Base-by-base conservation (phyloP, 2,113 vertebrate genomes). In the Coryphaenoides rupestris region DNA sequence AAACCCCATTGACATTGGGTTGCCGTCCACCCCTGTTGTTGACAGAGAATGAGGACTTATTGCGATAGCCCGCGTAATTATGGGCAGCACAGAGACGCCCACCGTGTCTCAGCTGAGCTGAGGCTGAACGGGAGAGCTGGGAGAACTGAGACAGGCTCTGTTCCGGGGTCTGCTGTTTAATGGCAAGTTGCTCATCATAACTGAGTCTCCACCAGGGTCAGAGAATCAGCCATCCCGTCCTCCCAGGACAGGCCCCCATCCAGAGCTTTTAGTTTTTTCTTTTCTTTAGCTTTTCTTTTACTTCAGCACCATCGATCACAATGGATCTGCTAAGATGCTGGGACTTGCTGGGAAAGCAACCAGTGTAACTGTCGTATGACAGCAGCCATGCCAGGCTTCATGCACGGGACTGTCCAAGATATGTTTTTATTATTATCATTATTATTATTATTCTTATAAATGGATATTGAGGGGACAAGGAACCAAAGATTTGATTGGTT, bases 11-110 rank as follows among this genome's bases (percentile, higher is more conserved):
- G 92, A 96, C 84, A 95, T 95, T 21, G 87, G 90, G 75, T 95
- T 91, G 16, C 93, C 93, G 63, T 95, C 92, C 0, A 88, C 84
- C 54, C 93, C 93, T 79, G n/a, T 0, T 63, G 85, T 95, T 95
- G 74, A 95, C 90, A 58, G 91, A 94, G 76, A 96, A 95, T 0
- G 92, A 92, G 0, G 93, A 95, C 75, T 98, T 95, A 84, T 95
- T 96, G 65, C 87, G 72, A 81, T 95, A 98, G 74, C 90, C 89
- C 1, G 88, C 73, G 92, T 87, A 26, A 91, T 78, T 16, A 94
- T 69, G 50, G 90, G 83, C 62, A 83, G 69, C 2, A 96, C 75
- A 50, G 91, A 84, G 67, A 92, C 93, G 65, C 24, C 66, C 21
- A 87, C 73, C 19, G 70, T 85, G 55, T 65, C 33, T 59, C 5